Evolutionary conservation across 1,140 invertebrate species (phyloP).

Genomic region (Neoseiulus cucumeris): DNA sequence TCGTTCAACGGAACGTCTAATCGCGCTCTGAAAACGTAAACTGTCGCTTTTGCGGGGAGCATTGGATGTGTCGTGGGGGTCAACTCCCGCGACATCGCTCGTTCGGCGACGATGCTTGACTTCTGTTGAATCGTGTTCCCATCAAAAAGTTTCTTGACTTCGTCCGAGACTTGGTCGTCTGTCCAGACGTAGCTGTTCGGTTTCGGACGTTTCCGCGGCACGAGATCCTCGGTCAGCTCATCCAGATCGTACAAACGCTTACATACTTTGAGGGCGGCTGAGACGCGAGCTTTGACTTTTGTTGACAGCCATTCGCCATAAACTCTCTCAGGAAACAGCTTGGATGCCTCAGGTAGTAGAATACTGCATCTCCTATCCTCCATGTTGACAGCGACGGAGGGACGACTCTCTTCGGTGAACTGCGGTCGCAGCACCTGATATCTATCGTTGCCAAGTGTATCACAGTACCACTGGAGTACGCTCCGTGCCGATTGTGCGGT

Average conservation of each 20-base stretch:
- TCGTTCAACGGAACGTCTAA: background rate
- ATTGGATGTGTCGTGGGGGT: background rate
- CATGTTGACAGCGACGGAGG: too few relatives aligned
- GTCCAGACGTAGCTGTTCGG: background rate
- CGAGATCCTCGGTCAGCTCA: slow-evolving; percentile 13
- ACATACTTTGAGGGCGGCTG: slow-evolving; percentile 66
- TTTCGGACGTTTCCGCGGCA: background rate
- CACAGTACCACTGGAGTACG: background rate
- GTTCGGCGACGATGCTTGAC: background rate
- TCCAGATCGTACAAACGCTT: slow-evolving; percentile 44
- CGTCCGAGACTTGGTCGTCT: background rate
- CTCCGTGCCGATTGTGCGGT: background rate
- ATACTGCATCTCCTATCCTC: background rate
- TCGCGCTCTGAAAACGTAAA: background rate
- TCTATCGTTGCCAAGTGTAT: background rate
- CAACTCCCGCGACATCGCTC: background rate
- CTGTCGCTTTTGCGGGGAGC: background rate
- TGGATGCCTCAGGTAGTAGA: background rate
- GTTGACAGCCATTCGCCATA: slow-evolving; percentile 57
- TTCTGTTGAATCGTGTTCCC: background rate
- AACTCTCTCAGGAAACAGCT: background rate
- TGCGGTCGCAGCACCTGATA: background rate
- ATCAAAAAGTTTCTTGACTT: background rate
- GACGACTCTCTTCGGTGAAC: background rate
- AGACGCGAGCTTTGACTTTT: slow-evolving; percentile 51